phyloP scores from a whole-genome alignment of 2,113 vertebrate genomes.

The Peromyscus leucopus region DNA sequence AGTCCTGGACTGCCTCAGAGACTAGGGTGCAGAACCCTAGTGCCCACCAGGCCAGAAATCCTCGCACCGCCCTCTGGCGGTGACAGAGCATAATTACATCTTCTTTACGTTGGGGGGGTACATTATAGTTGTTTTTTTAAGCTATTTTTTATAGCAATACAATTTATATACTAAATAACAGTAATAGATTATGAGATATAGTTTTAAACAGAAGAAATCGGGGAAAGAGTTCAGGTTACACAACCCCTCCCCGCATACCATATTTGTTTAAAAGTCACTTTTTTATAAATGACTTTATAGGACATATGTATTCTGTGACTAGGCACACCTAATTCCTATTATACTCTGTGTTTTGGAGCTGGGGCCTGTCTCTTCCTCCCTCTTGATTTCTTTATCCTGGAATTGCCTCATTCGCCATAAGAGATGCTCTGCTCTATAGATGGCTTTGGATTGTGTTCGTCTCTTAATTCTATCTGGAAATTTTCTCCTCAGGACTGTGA shows the following conservation, averaged over 20 bases:
- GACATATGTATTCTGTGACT: background rate
- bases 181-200: background rate
- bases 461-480: constrained; percentile 4
- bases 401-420: background rate
- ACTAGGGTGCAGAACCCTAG: background rate
- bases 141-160: background rate
- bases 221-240: background rate
- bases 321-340: background rate
- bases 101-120: background rate
- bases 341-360: background rate
- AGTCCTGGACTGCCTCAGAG: background rate
- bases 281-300: background rate
- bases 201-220: background rate
- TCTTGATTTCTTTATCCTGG: background rate
- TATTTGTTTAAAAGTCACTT: background rate
- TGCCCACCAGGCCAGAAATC: background rate
- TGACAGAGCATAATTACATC: background rate
- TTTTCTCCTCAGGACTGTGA: constrained; percentile 93
- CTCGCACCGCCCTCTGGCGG: constrained; percentile 52
- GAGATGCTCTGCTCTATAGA: background rate
- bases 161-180: background rate
- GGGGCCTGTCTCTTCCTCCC: background rate
- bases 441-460: background rate
- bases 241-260: too few relatives aligned
- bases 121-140: background rate